A percentile compares a stretch with the other conserved stretches of the same genome.
Conservation (phyloP, 2,797 vertebrate species). For the Graptemys geographica region DNA sequence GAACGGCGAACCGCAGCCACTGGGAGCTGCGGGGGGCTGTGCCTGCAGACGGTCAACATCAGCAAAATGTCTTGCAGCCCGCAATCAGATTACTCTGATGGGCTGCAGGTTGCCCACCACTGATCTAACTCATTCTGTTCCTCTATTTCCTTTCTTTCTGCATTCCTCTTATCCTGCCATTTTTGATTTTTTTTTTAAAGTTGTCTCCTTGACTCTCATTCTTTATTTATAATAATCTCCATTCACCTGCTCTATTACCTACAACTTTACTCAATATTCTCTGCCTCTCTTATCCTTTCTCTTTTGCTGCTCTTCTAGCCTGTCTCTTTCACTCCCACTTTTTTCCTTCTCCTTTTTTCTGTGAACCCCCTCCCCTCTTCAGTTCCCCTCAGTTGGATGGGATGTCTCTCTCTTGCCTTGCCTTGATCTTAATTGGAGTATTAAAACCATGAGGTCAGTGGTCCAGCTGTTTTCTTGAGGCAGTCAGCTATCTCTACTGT, state of each 20-base stretch:
- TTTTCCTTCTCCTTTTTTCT: not conserved
- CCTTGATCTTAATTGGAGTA: not conserved
- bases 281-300: fast-evolving
- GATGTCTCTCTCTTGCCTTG: not conserved
- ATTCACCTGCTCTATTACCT: not conserved
- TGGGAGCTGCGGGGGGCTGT: too few relatives aligned
- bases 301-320: not conserved
- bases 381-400: not conserved
- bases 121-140: not conserved
- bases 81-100: too few relatives aligned
- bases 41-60: too few relatives aligned
- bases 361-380: not conserved
- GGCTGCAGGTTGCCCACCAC: too few relatives aligned
- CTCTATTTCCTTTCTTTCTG: not conserved
- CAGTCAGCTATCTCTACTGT: not conserved
- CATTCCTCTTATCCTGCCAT: not conserved
- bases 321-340: not conserved
- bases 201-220: not conserved
- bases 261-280: not conserved
- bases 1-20: too few relatives aligned
- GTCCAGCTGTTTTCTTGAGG: not conserved
- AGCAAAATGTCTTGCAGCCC: too few relatives aligned
- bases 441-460: not conserved
- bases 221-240: not conserved
- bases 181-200: not conserved